Evolutionary conservation across 92 coral and sea anemone genomes (phyloP).

Genomic region (Porites lobata): DNA sequence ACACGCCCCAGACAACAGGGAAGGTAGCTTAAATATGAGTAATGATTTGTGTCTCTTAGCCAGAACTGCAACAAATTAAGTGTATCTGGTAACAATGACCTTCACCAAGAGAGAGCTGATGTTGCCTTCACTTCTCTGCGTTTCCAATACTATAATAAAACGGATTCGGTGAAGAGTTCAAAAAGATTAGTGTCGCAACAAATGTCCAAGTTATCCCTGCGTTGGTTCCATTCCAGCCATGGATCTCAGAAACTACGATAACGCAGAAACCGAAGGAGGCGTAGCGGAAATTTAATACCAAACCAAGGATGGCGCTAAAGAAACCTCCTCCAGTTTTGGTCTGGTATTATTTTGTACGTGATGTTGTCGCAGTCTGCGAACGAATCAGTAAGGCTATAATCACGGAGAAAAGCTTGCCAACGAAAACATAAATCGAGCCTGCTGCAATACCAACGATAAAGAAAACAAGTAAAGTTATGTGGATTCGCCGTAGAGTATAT

Average conservation of each 20-base stretch:
- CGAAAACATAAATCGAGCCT: neutral
- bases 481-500: neutral
- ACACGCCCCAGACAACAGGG: no score
- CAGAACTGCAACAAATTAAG: no score
- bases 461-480: neutral
- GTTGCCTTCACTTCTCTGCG: neutral
- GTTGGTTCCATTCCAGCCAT: neutral
- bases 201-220: neutral
- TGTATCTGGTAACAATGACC: no score
- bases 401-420: neutral
- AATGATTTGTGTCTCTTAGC: no score
- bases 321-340: no score
- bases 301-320: no score
- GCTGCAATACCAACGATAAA: neutral
- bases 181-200: neutral
- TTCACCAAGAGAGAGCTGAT: no score
- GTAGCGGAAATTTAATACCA: neutral
- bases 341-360: neutral
- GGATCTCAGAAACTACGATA: neutral
- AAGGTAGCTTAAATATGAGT: no score
- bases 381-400: neutral
- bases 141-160: conserved; percentile 15
- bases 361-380: neutral
- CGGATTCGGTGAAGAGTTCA: conserved; percentile 31
- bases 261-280: neutral